Evolutionary conservation across 2,113 vertebrate species (phyloP).

Genomic region (Brachypodius melanocephalos): DNA sequence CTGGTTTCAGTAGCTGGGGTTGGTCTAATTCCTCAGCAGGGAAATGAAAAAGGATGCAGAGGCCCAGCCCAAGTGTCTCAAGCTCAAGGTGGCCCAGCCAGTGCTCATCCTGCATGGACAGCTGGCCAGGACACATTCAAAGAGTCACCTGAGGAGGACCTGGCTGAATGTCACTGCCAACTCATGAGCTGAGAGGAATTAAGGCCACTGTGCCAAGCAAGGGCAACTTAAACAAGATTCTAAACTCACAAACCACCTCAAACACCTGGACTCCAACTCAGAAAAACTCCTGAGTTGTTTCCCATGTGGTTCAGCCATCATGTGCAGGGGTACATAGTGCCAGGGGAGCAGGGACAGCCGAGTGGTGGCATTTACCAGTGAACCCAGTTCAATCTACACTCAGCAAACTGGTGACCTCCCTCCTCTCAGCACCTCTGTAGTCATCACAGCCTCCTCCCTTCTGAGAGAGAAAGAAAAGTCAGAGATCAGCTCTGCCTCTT

Average conservation of each 20-base stretch:
- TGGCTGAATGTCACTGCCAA: neutral
- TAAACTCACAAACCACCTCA: neutral
- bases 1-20: neutral
- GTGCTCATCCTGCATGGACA: neutral
- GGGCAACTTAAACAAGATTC: neutral
- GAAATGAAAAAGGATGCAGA: neutral
- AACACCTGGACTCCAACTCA: neutral
- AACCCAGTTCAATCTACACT: neutral
- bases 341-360: neutral
- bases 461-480: neutral
- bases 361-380: neutral
- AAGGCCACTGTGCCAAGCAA: neutral
- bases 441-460: neutral
- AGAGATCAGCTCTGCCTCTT: neutral
- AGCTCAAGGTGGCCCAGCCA: neutral
- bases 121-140: neutral
- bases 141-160: neutral
- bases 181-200: neutral
- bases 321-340: rapidly evolving
- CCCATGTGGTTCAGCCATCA: neutral
- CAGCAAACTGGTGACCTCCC: neutral
- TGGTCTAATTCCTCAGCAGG: neutral
- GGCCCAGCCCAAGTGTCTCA: neutral
- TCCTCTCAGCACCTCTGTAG: neutral
- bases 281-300: neutral